Evolutionary conservation across 2,113 vertebrate species (phyloP).

Genomic region (Lasiurus cinereus): DNA sequence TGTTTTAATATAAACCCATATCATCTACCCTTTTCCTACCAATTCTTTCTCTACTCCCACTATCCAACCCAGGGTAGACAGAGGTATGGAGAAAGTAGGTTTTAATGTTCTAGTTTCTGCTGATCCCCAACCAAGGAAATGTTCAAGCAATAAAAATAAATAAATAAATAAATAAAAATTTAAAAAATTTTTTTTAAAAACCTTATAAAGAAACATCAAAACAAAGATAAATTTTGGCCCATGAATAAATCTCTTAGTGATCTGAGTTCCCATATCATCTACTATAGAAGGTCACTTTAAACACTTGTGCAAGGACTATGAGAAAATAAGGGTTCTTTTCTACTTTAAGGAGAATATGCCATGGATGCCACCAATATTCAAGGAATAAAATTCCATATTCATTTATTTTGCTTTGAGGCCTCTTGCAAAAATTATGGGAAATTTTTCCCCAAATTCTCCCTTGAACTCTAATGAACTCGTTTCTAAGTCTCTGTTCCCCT

Average conservation of each 20-base stretch:
- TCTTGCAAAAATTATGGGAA: background rate
- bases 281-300: background rate
- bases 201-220: background rate
- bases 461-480: slow-evolving; percentile 16
- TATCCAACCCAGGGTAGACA: background rate
- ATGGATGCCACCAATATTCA: background rate
- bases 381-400: background rate
- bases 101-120: background rate
- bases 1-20: background rate
- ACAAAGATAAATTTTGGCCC: background rate
- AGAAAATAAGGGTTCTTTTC: background rate
- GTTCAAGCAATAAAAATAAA: background rate
- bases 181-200: background rate
- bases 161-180: no score
- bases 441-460: slow-evolving; percentile 1
- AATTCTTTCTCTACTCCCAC: background rate
- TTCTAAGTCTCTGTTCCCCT: background rate
- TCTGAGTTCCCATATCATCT: background rate
- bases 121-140: slow-evolving; percentile 11
- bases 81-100: background rate
- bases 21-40: background rate
- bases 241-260: background rate
- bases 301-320: background rate
- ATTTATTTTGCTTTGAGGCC: background rate
- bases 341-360: background rate